phyloP scores from a whole-genome alignment of 2,888 invertebrate species.

The Quadriops clusia region DNA sequence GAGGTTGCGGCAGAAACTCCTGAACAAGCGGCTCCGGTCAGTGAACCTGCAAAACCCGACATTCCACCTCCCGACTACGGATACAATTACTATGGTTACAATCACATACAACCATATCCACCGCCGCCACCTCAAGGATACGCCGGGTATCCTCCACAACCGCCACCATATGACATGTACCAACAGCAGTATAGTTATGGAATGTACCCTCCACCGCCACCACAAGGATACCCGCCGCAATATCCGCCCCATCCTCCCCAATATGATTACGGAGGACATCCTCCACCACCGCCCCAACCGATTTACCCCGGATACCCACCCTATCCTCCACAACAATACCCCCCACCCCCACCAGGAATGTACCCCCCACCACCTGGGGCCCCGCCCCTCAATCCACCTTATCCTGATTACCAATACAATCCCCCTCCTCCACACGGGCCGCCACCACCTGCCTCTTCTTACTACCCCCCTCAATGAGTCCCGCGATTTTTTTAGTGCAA shows the following conservation, averaged over 20 bases:
- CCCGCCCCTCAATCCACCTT: conserved; percentile 21
- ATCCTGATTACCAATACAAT: conserved; percentile 28
- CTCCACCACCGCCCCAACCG: conserved; percentile 19
- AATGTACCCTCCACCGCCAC: conserved; percentile 22
- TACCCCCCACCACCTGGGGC: conserved; percentile 23
- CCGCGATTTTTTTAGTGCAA: conserved; percentile 1
- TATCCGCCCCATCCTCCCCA: conserved; percentile 24
- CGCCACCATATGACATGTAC: conserved; percentile 31
- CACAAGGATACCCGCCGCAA: conserved; percentile 28
- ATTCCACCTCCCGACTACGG: conserved; percentile 26
- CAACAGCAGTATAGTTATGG: conserved; percentile 26
- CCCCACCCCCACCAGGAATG: conserved; percentile 25
- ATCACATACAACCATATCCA: conserved; percentile 28
- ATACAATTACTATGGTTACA: conserved; percentile 26
- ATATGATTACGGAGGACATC: conserved; percentile 19
- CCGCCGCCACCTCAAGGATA: conserved; percentile 21
- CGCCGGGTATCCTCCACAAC: conserved; percentile 21
- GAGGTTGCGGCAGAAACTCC: conserved; percentile 7
- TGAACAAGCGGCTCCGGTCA: conserved; percentile 10
- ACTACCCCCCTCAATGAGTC: conserved; percentile 14
- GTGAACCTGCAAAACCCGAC: conserved; percentile 16
- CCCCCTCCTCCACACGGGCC: conserved; percentile 9
- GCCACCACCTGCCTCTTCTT: conserved; percentile 14
- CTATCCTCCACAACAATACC: conserved; percentile 27
- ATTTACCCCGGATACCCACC: conserved; percentile 24